Evolutionary conservation across 2,888 invertebrate species (phyloP), one percentile per base, ranked within the genome.

Genomic region (Drosophila meridiana): DNA sequence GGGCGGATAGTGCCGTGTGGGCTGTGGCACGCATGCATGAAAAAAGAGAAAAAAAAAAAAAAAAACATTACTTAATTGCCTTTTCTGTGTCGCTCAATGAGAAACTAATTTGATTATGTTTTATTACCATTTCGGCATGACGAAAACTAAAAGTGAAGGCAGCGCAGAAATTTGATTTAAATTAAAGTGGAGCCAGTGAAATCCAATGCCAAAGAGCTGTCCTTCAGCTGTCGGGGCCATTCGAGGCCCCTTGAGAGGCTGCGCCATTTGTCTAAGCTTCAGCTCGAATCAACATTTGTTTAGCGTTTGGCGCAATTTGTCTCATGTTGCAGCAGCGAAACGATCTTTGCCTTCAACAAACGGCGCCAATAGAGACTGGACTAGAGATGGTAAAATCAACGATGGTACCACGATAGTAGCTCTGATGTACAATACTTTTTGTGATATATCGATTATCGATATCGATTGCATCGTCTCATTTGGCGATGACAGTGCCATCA

Each of bases 71-170:
- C 26, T 5, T 55, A 52, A 48, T 14, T 13, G 36, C 42, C 14
- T 20, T 56, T 69, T 48, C 5, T 9, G 8, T 28, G 26, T 40
- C 14, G 42, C 52, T 13, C 13, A 38, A 38, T 30, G 30, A 13
- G 2, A 56, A 48, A 42, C 43, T 43, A 62, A 60, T 70, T 70
- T 52, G 42, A 50, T 56, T 47, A 62, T 43, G 70, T 53, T 55
- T 42, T 34, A 20, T 55, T 43, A 26, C 7, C 45, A 6, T 20
- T 20, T 47, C 9, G n/a, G 9, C 20, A 11, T 20, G 52, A 4
- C 26, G n/a, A n/a, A 9, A 20, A 32, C 8, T 38, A 2, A 40
- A 34, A 53, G 40, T 57, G 11, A 53, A 20, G 7, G 38, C 11
- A n/a, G 11, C 5, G 11, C 14, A 3, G 2, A 34, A n/a, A 48